Base-by-base conservation (phyloP, 2,888 invertebrate genomes). In the Endomychus coccineus region DNA sequence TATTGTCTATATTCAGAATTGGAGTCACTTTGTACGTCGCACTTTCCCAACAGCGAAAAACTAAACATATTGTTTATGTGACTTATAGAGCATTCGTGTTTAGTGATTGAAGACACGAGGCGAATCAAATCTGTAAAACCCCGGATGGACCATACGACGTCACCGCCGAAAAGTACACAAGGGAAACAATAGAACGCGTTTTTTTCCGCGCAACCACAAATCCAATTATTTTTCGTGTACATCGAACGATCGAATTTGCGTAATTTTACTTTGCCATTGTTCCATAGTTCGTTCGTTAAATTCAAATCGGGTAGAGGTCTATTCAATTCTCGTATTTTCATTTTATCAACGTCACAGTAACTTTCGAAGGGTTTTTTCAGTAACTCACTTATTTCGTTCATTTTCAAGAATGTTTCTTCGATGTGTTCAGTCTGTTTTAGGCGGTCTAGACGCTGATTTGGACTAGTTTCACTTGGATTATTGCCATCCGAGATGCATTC, bases 81-180 rank as follows among this genome's bases (percentile, higher is more conserved):
- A 3, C 16, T 32, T 10, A 23, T 21, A 3, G 19, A 34, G 12
- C 22, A 16, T 34, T 43, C 43, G 21, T 47, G 46, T 19, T 39
- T 42, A 11, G 25, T 31, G 3, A 37, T 33, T 27, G 16, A 19
- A 9, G 17, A 19, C 2, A 10, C 7, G 3, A 46, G 21, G 28
- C 44, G 44, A 29, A 28, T 23, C n/a, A 48, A 19, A 27, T 48
- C 42, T 6, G 4, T 35, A 12, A 36, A 27, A 1, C 45, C 47
- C 9, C n/a, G 23, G 2, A 19, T 37, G 4, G 40, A 28, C 47
- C 47, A 47, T 3, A 17, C 2, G n/a, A 19, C 22, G 3, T 40
- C 28, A 2, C 36, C 46, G 19, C 45, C 47, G 43, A 43, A 50
- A 24, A 53, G 34, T 17, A 51, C 19, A 34, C 51, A 52, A 3